Percentiles rank a stretch among this genome's conserved stretches.
phyloP scores from a whole-genome alignment of 2,113 vertebrate species.

The Stegostoma tigrinum region DNA sequence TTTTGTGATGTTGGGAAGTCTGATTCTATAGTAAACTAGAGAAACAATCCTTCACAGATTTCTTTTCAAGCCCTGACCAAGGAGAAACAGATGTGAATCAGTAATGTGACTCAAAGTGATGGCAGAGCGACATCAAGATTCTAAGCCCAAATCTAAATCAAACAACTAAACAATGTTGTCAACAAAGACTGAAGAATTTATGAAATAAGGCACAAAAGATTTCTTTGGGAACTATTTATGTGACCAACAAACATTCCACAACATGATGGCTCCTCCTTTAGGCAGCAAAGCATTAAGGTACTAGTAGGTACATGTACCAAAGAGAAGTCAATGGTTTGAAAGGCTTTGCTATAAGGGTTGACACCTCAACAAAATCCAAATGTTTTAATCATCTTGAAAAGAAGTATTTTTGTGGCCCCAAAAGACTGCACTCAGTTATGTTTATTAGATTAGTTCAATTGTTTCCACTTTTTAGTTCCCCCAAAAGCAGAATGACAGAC shows the following conservation, averaged over 20 bases:
- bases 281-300: not conserved
- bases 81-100: not conserved
- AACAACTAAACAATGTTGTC: not conserved
- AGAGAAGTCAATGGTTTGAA: not conserved
- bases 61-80: not conserved
- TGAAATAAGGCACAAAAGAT: not conserved
- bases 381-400: slow-evolving; percentile 7
- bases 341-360: not conserved
- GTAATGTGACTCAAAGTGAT: not conserved
- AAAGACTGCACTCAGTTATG: not conserved
- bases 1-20: not conserved
- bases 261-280: not conserved
- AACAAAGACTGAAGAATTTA: not conserved
- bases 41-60: not conserved
- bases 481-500: not conserved
- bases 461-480: not conserved
- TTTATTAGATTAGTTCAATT: not conserved
- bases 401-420: not conserved
- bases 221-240: not conserved
- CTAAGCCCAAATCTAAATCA: not conserved
- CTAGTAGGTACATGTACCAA: not conserved
- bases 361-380: not conserved
- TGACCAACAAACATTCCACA: not conserved
- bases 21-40: not conserved
- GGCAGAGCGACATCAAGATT: not conserved